These are phyloP conservation scores for Formica selysi DNA, from an alignment of 1,140 invertebrate species.

Conservation along the genomic window DNA sequence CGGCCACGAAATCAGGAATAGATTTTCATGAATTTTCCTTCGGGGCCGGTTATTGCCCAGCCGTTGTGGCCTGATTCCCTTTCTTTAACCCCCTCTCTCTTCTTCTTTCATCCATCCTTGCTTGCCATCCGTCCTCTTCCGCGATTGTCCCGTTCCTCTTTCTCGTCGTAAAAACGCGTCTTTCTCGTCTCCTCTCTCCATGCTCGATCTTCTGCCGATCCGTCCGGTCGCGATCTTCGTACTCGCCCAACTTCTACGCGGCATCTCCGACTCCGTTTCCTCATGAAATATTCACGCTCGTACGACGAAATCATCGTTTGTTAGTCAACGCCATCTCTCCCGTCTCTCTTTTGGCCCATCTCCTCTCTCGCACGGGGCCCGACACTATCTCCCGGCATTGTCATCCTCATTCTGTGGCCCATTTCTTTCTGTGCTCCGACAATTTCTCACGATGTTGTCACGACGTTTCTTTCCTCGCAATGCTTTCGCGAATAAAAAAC, in stretches of 20 bases:
- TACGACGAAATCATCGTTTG: slow-evolving; percentile 81
- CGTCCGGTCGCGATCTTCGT: slow-evolving; percentile 23
- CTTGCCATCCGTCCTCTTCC: slow-evolving; percentile 40
- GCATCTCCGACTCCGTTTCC: slow-evolving; percentile 54
- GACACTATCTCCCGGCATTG: slow-evolving; percentile 19
- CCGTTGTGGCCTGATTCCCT: slow-evolving; percentile 63
- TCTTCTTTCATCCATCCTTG: slow-evolving; percentile 36
- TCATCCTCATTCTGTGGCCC: slow-evolving; percentile 44
- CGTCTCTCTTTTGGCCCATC: slow-evolving; percentile 17
- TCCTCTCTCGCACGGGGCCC: neutral
- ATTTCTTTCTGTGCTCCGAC: slow-evolving; percentile 53
- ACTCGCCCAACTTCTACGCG: slow-evolving; percentile 17
- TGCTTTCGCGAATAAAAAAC: neutral
- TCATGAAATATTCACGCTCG: slow-evolving; percentile 83
- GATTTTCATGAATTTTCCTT: slow-evolving; percentile 81
- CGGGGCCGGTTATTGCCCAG: slow-evolving; percentile 50
- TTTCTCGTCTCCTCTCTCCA: slow-evolving; percentile 6
- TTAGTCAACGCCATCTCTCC: slow-evolving; percentile 76
- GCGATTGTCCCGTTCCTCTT: slow-evolving; percentile 21
- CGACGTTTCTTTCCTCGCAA: slow-evolving; percentile 14
- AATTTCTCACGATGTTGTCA: neutral
- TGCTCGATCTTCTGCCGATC: slow-evolving; percentile 53
- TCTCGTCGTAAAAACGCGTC: slow-evolving; percentile 39
- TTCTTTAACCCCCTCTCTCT: slow-evolving; percentile 9
- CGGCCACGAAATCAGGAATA: slow-evolving; percentile 75